Base-by-base conservation (phyloP, 2,797 vertebrate genomes). In the Discoglossus pictus region DNA sequence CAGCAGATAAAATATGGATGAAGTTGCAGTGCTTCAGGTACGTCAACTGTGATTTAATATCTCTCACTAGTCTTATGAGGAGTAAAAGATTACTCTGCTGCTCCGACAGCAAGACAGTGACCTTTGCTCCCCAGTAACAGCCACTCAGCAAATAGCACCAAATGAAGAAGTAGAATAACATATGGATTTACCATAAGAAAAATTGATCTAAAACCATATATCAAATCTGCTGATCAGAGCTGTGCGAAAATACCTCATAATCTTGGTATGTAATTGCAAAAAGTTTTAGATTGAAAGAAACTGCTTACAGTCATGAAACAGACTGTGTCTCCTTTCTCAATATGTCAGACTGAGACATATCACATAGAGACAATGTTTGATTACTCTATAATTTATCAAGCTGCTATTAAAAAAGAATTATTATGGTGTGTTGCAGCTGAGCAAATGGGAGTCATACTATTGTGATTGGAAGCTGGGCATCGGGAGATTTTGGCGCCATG, bases 21-120 rank as follows among this genome's bases (percentile, higher is more conserved):
- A 93, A 91, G 91, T 90, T 86, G 84, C 87, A 69, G 82, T 73
- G 88, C 92, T 89, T 88, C 92, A 93, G 94, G 93, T 96, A 92
- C 83, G 91, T 94, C 93, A 92, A 88, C 87, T 88, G 92, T 95
- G 94, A 98, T 98, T 98, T 96, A 95, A 96, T 93, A 91, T 92
- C 90, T 89, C 87, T 88, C 86, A 84, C 82, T 87, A 82, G 76
- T 77, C 88, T 82, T 76, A 84, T 82, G 80, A 88, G 87, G 82
- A 87, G 87, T 88, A 86, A 90, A 88, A 91, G 91, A 96, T 93
- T 92, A 92, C 91, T 80, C 78, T 75, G 74, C 82, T 84, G 86
- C 82, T 83, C 82, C 80, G 83, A 84, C 86, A 85, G 83, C 82
- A 82, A 90, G 88, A 84, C 76, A 73, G 74, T 50, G 85, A 94